A percentile compares a stretch with the other conserved stretches of the same genome.
phyloP scores from a whole-genome alignment of 2,113 vertebrate genomes.

The Scomber japonicus region DNA sequence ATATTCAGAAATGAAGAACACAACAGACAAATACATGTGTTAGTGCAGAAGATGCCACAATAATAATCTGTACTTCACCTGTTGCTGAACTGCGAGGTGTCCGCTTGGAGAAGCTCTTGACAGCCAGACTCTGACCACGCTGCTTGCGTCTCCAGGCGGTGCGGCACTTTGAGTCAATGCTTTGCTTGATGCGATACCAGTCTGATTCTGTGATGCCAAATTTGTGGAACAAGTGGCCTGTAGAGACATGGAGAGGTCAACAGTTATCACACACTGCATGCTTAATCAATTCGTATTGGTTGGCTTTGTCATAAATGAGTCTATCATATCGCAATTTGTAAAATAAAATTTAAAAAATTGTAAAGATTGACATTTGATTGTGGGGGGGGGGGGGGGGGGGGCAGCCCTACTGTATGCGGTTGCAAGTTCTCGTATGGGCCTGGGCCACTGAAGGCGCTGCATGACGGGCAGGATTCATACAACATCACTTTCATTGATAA shows the following conservation, averaged over 20 bases:
- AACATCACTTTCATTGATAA: too few relatives aligned
- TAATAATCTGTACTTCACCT: slow-evolving; percentile 49
- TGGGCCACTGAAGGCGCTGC: too few relatives aligned
- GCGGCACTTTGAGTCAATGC: slow-evolving; percentile 98
- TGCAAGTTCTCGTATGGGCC: too few relatives aligned
- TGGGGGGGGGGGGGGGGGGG: too few relatives aligned
- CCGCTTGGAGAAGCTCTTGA: slow-evolving; percentile 97
- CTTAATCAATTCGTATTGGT: neutral
- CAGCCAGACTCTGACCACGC: slow-evolving; percentile 95
- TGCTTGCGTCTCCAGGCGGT: slow-evolving; percentile 98
- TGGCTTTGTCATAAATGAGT: neutral
- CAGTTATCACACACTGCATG: neutral
- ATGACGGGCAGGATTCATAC: too few relatives aligned
- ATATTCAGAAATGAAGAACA: neutral
- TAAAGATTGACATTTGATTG: too few relatives aligned
- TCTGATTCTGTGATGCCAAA: slow-evolving; percentile 96
- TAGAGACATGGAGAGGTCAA: slow-evolving; percentile 23
- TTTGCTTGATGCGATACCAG: slow-evolving; percentile 99
- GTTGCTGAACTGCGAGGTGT: slow-evolving; percentile 86
- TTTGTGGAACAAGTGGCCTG: slow-evolving; percentile 97
- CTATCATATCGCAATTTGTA: neutral
- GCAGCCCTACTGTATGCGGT: too few relatives aligned
- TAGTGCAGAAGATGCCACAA: neutral
- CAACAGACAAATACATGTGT: neutral
- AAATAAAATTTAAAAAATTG: too few relatives aligned